A percentile compares a stretch with the other conserved stretches of the same genome.
phyloP scores from a whole-genome alignment of 92 coral and sea anemone species.

The Phenganax subtilis region DNA sequence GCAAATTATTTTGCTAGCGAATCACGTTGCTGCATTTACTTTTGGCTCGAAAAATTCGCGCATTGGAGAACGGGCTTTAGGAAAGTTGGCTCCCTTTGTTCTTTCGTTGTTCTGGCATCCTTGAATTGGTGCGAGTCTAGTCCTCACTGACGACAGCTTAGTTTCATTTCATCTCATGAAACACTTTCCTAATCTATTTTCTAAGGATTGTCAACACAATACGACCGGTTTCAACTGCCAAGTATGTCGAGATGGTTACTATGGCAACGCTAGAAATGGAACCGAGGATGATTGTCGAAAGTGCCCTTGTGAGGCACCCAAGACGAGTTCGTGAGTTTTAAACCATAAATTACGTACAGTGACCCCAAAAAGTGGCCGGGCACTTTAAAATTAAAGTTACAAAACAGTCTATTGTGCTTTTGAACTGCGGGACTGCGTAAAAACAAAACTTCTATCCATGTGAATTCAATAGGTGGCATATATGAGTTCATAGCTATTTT shows the following conservation, averaged over 20 bases:
- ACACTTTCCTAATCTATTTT: not conserved
- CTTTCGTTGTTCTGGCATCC: too few species aligned
- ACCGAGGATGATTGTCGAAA: slow-evolving; percentile 76
- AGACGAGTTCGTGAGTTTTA: slow-evolving; percentile 77
- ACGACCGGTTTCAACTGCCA: slow-evolving; percentile 87
- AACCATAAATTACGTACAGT: not conserved
- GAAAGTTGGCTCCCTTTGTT: too few species aligned
- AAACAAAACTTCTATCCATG: too few species aligned
- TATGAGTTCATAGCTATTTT: too few species aligned
- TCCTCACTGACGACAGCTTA: not conserved
- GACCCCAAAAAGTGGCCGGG: not conserved
- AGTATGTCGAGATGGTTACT: slow-evolving; percentile 82
- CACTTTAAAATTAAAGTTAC: not conserved
- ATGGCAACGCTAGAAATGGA: slow-evolving; percentile 96
- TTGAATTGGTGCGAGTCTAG: too few species aligned
- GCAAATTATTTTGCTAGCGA: too few species aligned
- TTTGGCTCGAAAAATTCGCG: too few species aligned
- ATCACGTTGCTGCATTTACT: too few species aligned
- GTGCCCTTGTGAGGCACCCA: slow-evolving; percentile 85
- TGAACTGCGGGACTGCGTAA: too few species aligned
- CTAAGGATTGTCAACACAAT: slow-evolving; percentile 83
- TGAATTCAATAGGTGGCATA: too few species aligned
- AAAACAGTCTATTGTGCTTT: too few species aligned
- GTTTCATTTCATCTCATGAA: not conserved
- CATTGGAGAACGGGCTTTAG: too few species aligned